A percentile compares a stretch with the other conserved stretches of the same genome.
Evolutionary conservation across 2,888 invertebrate genomes (phyloP).

Genomic region (Eristalinus aeneus): DNA sequence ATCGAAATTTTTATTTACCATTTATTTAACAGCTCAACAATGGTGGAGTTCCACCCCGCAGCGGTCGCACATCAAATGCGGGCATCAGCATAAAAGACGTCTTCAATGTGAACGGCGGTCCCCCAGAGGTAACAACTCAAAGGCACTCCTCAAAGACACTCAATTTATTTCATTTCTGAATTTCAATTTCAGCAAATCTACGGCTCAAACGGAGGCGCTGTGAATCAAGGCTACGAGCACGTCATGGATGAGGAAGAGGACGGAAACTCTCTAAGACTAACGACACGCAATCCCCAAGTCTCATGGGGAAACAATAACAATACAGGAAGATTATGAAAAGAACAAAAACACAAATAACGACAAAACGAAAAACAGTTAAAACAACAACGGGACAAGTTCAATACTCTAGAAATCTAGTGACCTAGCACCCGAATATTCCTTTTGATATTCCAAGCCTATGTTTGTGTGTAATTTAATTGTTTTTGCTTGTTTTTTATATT

Average conservation of each 20-base stretch:
- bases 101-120: slow-evolving; percentile 85
- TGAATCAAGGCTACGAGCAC: slow-evolving; percentile 89
- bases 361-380: not conserved
- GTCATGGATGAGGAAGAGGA: slow-evolving; percentile 86
- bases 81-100: slow-evolving; percentile 91
- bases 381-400: slow-evolving; percentile 9
- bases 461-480: slow-evolving; percentile 55
- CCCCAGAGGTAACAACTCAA: slow-evolving; percentile 75
- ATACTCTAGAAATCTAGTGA: slow-evolving; percentile 25
- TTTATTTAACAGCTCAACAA: slow-evolving; percentile 82
- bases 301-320: slow-evolving; percentile 82
- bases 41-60: slow-evolving; percentile 82
- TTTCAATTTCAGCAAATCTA: slow-evolving; percentile 74
- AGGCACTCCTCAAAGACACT: not conserved
- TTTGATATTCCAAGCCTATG: slow-evolving; percentile 43
- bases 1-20: too few relatives aligned
- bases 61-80: slow-evolving; percentile 88
- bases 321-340: slow-evolving; percentile 77
- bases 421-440: slow-evolving; percentile 46
- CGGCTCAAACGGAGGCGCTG: slow-evolving; percentile 83
- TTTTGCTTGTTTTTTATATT: slow-evolving; percentile 31
- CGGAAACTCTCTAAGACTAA: slow-evolving; percentile 87
- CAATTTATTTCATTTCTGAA: slow-evolving; percentile 7
- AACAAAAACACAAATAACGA: not conserved
- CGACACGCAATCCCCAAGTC: slow-evolving; percentile 84